Conservation (phyloP, 2,113 vertebrate species). For the Pipa parva region DNA sequence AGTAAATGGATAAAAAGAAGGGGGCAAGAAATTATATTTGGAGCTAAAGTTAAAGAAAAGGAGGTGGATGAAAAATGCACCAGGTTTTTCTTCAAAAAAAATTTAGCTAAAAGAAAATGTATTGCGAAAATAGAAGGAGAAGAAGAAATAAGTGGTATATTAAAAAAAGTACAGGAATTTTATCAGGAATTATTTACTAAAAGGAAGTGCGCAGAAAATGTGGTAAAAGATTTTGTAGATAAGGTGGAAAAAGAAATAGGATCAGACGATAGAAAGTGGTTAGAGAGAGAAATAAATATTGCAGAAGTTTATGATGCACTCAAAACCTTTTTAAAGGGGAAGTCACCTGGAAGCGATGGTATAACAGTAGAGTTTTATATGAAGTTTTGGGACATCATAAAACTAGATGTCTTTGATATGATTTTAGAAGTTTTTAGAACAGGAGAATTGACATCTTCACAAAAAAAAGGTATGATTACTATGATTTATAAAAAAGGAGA, state of each 20-base stretch:
- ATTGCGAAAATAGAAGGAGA: background rate
- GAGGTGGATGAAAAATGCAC: background rate
- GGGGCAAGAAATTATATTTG: background rate
- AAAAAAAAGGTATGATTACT: background rate
- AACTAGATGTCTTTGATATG: background rate
- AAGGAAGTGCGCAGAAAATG: background rate
- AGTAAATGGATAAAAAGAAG: background rate
- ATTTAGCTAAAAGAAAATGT: background rate
- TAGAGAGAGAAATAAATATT: background rate
- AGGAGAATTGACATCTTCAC: background rate
- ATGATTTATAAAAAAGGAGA: background rate
- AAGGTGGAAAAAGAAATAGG: background rate
- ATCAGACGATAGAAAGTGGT: background rate
- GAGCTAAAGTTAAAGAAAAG: background rate
- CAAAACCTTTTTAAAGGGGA: background rate
- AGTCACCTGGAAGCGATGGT: background rate
- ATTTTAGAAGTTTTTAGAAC: background rate
- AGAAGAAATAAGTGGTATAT: too few species aligned
- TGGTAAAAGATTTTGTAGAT: background rate
- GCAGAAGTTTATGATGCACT: background rate
- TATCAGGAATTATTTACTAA: background rate
- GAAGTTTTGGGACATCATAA: background rate
- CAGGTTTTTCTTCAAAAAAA: background rate
- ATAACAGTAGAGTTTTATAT: background rate
- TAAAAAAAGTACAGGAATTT: too few species aligned